Conservation (phyloP, 2,113 vertebrate species). For the Ursus arctos region DNA sequence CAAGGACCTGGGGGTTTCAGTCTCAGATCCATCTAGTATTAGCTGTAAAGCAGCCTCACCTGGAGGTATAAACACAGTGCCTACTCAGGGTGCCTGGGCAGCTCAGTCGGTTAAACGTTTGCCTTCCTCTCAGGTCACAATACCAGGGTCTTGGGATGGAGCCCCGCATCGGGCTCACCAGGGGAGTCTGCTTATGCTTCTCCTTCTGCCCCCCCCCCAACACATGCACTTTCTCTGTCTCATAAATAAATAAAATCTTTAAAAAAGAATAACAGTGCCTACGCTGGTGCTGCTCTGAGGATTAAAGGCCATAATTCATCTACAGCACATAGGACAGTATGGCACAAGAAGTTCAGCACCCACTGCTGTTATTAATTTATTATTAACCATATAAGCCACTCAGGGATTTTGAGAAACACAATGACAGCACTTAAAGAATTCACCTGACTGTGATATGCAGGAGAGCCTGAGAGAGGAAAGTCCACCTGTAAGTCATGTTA, state of each 20-base stretch:
- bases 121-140: neutral
- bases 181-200: neutral
- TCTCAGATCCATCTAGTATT: neutral
- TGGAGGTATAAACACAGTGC: neutral
- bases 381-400: neutral
- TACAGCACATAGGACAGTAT: neutral
- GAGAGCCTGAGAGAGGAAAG: neutral
- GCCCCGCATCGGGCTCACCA: accelerated
- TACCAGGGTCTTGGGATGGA: neutral
- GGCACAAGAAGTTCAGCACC: neutral
- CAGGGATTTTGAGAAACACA: neutral
- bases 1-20: neutral
- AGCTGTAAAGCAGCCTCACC: neutral
- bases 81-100: neutral
- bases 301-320: neutral
- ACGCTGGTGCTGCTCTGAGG: neutral
- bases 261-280: neutral
- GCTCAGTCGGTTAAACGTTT: neutral
- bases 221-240: neutral
- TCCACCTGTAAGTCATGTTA: neutral
- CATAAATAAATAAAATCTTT: neutral
- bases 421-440: neutral
- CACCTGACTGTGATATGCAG: neutral
- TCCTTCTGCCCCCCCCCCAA: neutral
- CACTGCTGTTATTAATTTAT: neutral